phyloP scores from a whole-genome alignment of 2,888 invertebrate species.

The Lepidonotus clava region DNA sequence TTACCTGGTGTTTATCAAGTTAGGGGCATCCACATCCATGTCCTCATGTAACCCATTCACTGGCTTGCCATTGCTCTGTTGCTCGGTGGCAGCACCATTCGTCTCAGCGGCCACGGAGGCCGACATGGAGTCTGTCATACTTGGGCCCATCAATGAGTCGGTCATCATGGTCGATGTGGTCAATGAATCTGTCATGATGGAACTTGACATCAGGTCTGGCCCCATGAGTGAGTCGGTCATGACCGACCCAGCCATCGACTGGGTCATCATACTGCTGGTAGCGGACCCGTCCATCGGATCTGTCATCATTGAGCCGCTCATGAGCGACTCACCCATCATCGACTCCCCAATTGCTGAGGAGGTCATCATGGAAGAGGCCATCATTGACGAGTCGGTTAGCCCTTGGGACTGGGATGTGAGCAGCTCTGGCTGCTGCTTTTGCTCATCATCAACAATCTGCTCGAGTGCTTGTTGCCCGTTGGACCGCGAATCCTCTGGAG shows the following conservation, averaged over 20 bases:
- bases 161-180: constrained; percentile 32
- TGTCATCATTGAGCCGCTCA: constrained; percentile 36
- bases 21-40: constrained; percentile 38
- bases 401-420: constrained; percentile 5
- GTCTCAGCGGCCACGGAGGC: constrained; percentile 3
- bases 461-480: not conserved
- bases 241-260: not conserved
- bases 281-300: constrained; percentile 18
- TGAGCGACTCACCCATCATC: not conserved
- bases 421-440: not conserved
- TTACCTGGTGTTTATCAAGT: constrained; percentile 31
- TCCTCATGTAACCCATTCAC: constrained; percentile 18
- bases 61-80: constrained; percentile 27
- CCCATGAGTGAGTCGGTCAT: constrained; percentile 21
- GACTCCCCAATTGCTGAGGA: constrained; percentile 13
- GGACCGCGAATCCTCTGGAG: not conserved
- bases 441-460: not conserved
- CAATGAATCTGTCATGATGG: constrained; percentile 28
- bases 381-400: not conserved
- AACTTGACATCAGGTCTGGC: constrained; percentile 27
- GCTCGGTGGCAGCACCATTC: constrained; percentile 16
- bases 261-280: constrained; percentile 15
- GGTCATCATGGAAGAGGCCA: not conserved
- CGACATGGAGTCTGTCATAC: constrained; percentile 30
- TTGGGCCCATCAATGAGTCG: not conserved